Evolutionary conservation across 2,888 invertebrate genomes (phyloP), one percentile per base, ranked within the genome.

Genomic region (Pyralis farinalis): DNA sequence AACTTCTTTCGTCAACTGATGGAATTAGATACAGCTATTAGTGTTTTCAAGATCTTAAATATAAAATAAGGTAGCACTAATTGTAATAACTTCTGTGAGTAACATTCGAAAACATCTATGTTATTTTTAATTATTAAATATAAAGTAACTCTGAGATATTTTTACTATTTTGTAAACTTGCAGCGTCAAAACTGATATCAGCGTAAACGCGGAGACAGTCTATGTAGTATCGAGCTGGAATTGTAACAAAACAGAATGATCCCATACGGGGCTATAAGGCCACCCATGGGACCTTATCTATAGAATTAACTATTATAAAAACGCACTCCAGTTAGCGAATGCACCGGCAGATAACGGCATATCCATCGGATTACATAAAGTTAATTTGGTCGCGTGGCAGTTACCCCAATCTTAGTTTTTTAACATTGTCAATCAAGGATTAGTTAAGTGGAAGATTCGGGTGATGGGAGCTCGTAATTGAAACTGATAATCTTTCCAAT

Each of bases 201-300:
- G n/a, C n/a, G 2, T 16, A 2, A 16, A 4, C 4, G 16, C 16
- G 16, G 4, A 16, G 16, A 16, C 16, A 16, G 16, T 16, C 4
- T 4, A 16, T 16, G 16, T 16, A 16, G 16, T 4, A 16, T 7
- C 25, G 25, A 25, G 25, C 7, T 25, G 25, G 25, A 25, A 16
- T 16, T 16, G 1, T 25, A 25, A 25, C 25, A 7, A 25, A n/a
- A 25, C n/a, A 7, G 25, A n/a, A 5, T 4, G n/a, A 41, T 16
- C 33, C 39, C 10, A 4, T 16, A 16, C 2, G 4, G 16, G 4
- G 16, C 16, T 16, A 33, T n/a, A 37, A 30, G 51, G 43, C 86
- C 85, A 85, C 87, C 87, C 86, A 71, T 71, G 86, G 85, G 84
- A 85, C 75, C 74, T 66, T 77, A 83, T 80, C 76, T 82, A 79